phyloP scores from a whole-genome alignment of 2,797 vertebrate species.

The Geotrypetes seraphini region DNA sequence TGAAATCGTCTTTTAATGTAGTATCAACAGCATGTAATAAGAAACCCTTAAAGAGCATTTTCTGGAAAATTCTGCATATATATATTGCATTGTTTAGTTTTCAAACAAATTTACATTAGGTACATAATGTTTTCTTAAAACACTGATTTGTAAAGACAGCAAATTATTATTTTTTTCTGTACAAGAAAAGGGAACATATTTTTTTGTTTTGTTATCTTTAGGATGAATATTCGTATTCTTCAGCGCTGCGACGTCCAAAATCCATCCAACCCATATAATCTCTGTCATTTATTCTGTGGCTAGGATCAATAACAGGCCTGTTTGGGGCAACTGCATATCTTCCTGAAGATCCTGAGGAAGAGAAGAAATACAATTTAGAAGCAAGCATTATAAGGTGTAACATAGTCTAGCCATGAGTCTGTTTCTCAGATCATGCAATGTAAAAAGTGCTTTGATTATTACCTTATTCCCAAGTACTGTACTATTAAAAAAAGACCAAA shows the following conservation, averaged over 20 bases:
- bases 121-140: slow-evolving; percentile 56
- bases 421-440: too few relatives aligned
- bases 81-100: slow-evolving; percentile 67
- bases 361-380: too few relatives aligned
- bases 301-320: slow-evolving; percentile 59
- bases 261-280: slow-evolving; percentile 98
- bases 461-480: too few relatives aligned
- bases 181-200: slow-evolving; percentile 33
- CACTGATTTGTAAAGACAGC: slow-evolving; percentile 58
- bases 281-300: slow-evolving; percentile 86
- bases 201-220: slow-evolving; percentile 35
- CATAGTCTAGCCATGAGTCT: too few relatives aligned
- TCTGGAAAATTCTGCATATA: slow-evolving; percentile 63
- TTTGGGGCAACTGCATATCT: slow-evolving; percentile 66
- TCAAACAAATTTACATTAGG: slow-evolving; percentile 76
- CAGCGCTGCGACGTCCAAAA: slow-evolving; percentile 86
- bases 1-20: slow-evolving; percentile 59
- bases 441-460: too few relatives aligned
- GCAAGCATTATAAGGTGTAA: too few relatives aligned
- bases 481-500: too few relatives aligned
- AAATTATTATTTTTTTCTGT: slow-evolving; percentile 40
- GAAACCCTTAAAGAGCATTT: slow-evolving; percentile 38
- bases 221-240: slow-evolving; percentile 84
- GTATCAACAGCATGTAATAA: slow-evolving; percentile 32
- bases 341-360: slow-evolving; percentile 70